Evolutionary conservation across 2,113 vertebrate genomes (phyloP).

Genomic region (Cathartes aura): DNA sequence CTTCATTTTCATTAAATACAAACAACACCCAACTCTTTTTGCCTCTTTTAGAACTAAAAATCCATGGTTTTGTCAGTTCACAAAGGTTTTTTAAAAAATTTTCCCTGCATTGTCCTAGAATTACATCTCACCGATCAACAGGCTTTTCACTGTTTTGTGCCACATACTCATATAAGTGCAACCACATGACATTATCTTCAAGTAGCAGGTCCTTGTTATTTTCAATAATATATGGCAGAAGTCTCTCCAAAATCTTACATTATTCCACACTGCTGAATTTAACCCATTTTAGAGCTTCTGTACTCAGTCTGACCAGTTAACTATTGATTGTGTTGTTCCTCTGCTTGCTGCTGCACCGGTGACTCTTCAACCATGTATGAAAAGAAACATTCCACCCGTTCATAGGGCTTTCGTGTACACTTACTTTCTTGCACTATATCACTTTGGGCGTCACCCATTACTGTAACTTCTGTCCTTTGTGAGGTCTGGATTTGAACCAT

Average conservation of each 20-base stretch:
- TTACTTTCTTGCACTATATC: neutral
- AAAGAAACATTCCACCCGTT: neutral
- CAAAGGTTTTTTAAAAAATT: neutral
- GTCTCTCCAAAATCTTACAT: neutral
- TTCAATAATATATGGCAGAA: neutral
- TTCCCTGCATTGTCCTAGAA: neutral
- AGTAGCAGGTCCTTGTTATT: neutral
- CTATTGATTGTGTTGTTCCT: neutral
- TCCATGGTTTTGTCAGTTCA: neutral
- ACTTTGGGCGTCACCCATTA: neutral
- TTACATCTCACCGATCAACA: accelerated
- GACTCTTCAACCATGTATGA: neutral
- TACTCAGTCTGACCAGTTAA: neutral
- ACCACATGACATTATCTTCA: accelerated
- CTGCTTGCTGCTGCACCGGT: neutral
- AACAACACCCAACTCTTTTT: neutral
- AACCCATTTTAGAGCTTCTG: neutral
- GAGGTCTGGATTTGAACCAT: neutral
- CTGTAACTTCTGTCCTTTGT: neutral
- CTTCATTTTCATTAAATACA: neutral
- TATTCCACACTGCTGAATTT: neutral
- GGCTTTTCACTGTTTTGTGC: neutral
- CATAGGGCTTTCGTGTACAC: neutral
- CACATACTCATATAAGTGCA: neutral
- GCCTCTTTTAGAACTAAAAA: neutral